A percentile compares a stretch with the other conserved stretches of the same genome.
Conservation (phyloP, 1,140 invertebrate species). For the Tribolium madens region DNA sequence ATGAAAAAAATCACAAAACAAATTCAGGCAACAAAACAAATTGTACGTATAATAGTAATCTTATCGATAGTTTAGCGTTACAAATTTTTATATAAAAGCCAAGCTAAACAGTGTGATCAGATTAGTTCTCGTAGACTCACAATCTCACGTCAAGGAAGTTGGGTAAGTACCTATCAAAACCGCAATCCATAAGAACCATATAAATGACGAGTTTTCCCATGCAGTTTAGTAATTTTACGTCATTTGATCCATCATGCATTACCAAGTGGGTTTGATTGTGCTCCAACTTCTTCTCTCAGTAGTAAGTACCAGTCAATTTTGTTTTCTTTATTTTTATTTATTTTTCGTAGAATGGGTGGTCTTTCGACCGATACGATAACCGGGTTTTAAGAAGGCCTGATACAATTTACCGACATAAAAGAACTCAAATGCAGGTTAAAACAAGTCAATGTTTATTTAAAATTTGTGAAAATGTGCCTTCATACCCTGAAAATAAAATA, state of each 20-base stretch:
- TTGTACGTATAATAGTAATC: too few relatives aligned
- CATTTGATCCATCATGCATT: background rate
- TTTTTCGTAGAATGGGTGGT: background rate
- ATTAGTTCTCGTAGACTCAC: background rate
- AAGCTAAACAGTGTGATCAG: background rate
- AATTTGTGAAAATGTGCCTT: background rate
- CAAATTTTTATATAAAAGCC: too few relatives aligned
- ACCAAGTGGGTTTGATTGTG: background rate
- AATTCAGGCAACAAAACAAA: too few relatives aligned
- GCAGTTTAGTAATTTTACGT: background rate
- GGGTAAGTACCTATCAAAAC: background rate
- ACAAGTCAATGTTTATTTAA: background rate
- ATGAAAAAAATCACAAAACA: too few relatives aligned
- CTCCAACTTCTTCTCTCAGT: background rate
- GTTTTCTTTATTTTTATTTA: background rate
- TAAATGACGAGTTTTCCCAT: background rate
- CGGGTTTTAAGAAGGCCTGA: background rate
- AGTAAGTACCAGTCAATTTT: background rate
- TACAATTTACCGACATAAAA: background rate
- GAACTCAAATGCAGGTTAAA: background rate
- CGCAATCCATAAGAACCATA: background rate
- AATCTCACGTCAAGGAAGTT: background rate
- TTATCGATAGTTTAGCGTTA: background rate
- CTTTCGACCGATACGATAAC: background rate
- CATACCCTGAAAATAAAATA: background rate